Conservation (phyloP, 2,113 vertebrate genomes). For the Oxyruncus cristatus region DNA sequence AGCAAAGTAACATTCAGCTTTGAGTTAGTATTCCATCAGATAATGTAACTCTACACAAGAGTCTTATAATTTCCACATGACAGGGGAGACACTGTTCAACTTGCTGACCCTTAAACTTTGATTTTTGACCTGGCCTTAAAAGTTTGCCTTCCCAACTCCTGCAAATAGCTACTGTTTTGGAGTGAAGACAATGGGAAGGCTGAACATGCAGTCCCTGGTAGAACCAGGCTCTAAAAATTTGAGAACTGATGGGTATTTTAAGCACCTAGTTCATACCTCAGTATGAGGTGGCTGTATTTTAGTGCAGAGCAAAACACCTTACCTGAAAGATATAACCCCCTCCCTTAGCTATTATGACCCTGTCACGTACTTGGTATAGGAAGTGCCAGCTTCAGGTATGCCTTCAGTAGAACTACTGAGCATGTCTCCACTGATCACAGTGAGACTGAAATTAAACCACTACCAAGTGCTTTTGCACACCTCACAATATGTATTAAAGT, state of each 20-base stretch:
- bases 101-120: background rate
- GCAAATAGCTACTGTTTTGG: background rate
- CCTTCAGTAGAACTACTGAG: background rate
- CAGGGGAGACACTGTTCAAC: background rate
- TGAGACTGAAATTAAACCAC: background rate
- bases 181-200: background rate
- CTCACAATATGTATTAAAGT: background rate
- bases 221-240: background rate
- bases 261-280: background rate
- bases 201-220: background rate
- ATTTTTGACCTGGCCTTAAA: background rate
- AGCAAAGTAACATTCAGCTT: background rate
- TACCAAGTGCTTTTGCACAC: background rate
- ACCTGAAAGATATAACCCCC: background rate
- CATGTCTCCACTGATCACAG: background rate
- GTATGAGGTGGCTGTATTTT: background rate
- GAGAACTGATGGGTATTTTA: background rate
- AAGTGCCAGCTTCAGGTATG: background rate
- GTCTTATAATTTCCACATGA: background rate
- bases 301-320: background rate
- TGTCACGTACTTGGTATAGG: background rate
- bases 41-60: background rate
- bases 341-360: background rate
- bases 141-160: background rate
- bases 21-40: background rate